Evolutionary conservation across 2,113 vertebrate species (phyloP).

Genomic region (Cepphus grylle): DNA sequence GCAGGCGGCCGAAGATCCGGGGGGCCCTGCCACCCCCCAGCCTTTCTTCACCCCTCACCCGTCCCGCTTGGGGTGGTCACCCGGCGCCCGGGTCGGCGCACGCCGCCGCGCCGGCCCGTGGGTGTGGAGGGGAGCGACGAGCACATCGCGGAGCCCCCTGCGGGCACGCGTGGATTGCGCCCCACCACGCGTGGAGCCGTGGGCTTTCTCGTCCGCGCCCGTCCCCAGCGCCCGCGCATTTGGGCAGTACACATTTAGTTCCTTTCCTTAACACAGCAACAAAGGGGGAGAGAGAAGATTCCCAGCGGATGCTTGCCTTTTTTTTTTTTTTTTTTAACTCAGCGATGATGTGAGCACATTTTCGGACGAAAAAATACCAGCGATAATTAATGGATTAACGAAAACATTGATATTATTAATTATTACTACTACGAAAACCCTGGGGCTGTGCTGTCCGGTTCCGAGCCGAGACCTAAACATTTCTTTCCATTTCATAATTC

Average conservation of each 20-base stretch:
- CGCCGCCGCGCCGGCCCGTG: too few species aligned
- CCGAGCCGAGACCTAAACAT: background rate
- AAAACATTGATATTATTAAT: background rate
- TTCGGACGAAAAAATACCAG: background rate
- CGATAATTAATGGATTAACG: background rate
- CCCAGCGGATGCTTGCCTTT: background rate
- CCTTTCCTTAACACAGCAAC: background rate
- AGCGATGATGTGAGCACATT: background rate
- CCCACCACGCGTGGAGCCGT: rapidly evolving
- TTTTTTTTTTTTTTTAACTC: background rate
- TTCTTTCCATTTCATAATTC: constrained; percentile 63
- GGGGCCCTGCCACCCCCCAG: too few species aligned
- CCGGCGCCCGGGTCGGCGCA: too few species aligned
- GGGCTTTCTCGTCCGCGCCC: too few species aligned
- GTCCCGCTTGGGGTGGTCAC: too few species aligned
- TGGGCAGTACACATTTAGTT: background rate
- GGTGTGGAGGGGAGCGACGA: too few species aligned
- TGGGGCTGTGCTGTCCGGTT: background rate
- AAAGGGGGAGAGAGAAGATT: background rate
- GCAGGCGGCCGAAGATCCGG: background rate
- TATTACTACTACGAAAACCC: background rate
- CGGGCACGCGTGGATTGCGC: background rate
- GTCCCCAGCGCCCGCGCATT: rapidly evolving
- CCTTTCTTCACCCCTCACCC: too few species aligned
- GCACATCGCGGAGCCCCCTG: too few species aligned